Evolutionary conservation across 2,797 vertebrate species (phyloP).

Genomic region (Mormyrops attenuatus): DNA sequence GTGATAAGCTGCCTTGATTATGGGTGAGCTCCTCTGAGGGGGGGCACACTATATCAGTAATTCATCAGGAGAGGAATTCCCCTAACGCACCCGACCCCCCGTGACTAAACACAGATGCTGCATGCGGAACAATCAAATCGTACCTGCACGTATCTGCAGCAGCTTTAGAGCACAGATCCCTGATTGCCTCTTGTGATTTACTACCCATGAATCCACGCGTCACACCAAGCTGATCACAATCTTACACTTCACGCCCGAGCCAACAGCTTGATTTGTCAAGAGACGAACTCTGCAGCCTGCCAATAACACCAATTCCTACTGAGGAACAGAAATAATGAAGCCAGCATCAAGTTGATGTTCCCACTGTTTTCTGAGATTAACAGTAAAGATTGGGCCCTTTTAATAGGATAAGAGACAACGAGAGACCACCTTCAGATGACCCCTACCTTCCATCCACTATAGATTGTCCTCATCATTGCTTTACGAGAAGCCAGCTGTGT

Average conservation of each 20-base stretch:
- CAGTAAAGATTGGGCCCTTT: constrained; percentile 25
- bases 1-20: constrained; percentile 16
- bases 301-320: constrained; percentile 56
- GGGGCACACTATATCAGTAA: constrained; percentile 39
- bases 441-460: not conserved
- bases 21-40: not conserved
- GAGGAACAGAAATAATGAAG: constrained; percentile 59
- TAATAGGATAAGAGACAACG: not conserved
- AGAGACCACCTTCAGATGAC: not conserved
- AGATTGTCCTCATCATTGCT: not conserved
- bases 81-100: constrained; percentile 42
- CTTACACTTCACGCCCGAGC: constrained; percentile 67
- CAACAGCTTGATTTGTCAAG: constrained; percentile 71
- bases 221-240: constrained; percentile 60
- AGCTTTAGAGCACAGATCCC: constrained; percentile 61
- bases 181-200: constrained; percentile 9
- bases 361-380: constrained; percentile 44
- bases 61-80: constrained; percentile 11
- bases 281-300: constrained; percentile 52
- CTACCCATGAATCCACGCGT: constrained; percentile 59
- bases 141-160: constrained; percentile 44
- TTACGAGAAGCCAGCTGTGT: not conserved
- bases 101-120: constrained; percentile 41
- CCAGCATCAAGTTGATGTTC: constrained; percentile 48
- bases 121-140: constrained; percentile 56